phyloP scores from a whole-genome alignment of 2,113 vertebrate genomes.

The Lampris incognitus region DNA sequence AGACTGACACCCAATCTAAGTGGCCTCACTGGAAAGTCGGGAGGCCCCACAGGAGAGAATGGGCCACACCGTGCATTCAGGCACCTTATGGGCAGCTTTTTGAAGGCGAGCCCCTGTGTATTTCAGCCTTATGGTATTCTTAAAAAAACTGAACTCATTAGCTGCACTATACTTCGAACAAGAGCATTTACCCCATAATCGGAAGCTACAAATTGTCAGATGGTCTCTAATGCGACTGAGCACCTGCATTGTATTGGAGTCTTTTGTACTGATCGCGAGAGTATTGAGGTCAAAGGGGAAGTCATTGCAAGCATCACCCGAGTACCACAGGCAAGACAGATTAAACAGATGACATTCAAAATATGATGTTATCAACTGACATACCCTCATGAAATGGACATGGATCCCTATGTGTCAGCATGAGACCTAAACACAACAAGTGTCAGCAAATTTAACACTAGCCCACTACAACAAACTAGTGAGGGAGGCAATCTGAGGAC shows the following conservation, averaged over 20 bases:
- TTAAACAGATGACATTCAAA: constrained; percentile 8
- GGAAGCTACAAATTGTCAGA: constrained; percentile 2
- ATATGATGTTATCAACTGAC: not conserved
- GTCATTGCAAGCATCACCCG: not conserved
- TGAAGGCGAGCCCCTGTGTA: not conserved
- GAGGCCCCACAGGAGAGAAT: not conserved
- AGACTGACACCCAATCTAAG: constrained; percentile 53
- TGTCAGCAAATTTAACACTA: constrained; percentile 1
- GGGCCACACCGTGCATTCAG: not conserved
- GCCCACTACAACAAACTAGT: constrained; percentile 18
- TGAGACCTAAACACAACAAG: constrained; percentile 3
- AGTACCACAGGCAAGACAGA: constrained; percentile 14
- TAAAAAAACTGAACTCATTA: not conserved
- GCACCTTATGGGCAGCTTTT: not conserved
- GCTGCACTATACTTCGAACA: constrained; percentile 20
- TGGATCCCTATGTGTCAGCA: constrained; percentile 4
- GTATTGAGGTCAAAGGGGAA: constrained; percentile 21
- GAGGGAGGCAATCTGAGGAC: not conserved
- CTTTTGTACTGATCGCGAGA: not conserved
- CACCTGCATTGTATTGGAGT: constrained; percentile 35
- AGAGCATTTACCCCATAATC: constrained; percentile 27
- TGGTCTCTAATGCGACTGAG: constrained; percentile 12
- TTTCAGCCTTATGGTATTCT: not conserved
- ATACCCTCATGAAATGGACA: not conserved
- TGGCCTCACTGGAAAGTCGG: constrained; percentile 20